Evolutionary conservation across 2,797 vertebrate genomes (phyloP).

Genomic region (Tenualosa thibaudeaui): DNA sequence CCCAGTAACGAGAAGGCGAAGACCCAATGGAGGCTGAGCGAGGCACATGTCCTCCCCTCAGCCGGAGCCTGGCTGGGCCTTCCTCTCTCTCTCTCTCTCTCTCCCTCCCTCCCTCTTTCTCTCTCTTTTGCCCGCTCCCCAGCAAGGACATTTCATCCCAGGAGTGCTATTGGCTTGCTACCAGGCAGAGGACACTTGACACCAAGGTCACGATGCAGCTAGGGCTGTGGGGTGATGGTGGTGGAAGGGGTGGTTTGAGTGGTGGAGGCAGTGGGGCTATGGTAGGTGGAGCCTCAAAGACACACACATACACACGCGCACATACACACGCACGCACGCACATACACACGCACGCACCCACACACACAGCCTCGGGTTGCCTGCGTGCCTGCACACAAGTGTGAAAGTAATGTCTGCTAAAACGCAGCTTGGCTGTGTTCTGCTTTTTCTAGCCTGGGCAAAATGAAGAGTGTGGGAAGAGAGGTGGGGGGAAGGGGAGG

Average conservation of each 20-base stretch:
- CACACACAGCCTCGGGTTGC: background rate
- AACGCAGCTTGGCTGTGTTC: conserved; percentile 10
- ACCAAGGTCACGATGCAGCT: conserved; percentile 74
- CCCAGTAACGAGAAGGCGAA: conserved; percentile 35
- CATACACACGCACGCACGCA: background rate
- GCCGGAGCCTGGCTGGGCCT: background rate
- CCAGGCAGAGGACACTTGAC: conserved; percentile 74
- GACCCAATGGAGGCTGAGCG: background rate
- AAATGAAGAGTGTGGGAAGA: background rate
- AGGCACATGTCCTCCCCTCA: conserved; percentile 12
- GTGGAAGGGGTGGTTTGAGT: conserved; percentile 6
- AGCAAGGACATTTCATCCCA: conserved; percentile 76
- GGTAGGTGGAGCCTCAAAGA: background rate
- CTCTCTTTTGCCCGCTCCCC: conserved; percentile 57
- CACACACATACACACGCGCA: background rate
- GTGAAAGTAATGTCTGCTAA: conserved; percentile 29
- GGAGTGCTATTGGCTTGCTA: conserved; percentile 77
- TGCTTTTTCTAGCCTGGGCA: background rate
- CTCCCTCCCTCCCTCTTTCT: no score
- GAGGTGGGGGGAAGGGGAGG: background rate
- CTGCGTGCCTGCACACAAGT: conserved; percentile 17
- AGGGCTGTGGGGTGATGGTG: conserved; percentile 55
- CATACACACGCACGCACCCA: background rate
- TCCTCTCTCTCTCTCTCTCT: no score
- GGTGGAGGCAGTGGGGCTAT: background rate